Conservation (phyloP, 2,888 invertebrate genomes). For the Tetanocera ferruginea region DNA sequence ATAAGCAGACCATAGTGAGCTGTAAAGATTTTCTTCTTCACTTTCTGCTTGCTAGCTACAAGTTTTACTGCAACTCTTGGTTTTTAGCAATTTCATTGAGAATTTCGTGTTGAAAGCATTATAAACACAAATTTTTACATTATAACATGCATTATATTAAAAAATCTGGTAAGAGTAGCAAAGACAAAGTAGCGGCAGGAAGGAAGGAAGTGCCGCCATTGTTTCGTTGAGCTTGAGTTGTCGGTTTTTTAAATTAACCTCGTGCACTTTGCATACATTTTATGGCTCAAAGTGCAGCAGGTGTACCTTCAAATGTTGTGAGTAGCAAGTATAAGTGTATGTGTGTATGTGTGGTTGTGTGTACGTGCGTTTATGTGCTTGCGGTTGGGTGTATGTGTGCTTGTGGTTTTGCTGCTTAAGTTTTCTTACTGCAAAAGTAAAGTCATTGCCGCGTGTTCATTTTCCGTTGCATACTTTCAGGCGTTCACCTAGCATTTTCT, state of each 20-base stretch:
- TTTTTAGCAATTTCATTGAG: too few species aligned
- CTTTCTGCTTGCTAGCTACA: too few species aligned
- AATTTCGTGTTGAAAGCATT: constrained; percentile 58
- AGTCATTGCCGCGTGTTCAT: neutral
- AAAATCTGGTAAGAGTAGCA: neutral
- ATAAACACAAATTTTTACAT: constrained; percentile 61
- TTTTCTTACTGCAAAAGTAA: constrained; percentile 1
- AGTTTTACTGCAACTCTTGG: too few species aligned
- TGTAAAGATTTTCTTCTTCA: too few species aligned
- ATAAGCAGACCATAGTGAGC: too few species aligned
- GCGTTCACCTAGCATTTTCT: constrained; percentile 11
- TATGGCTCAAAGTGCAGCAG: constrained; percentile 47
- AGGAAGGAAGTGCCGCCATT: constrained; percentile 4
- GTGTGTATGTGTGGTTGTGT: constrained; percentile 4
- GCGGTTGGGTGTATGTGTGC: constrained; percentile 1
- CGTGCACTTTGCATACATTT: constrained; percentile 57
- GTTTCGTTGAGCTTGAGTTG: constrained; percentile 8
- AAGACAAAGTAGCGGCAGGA: neutral
- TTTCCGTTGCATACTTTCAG: constrained; percentile 23
- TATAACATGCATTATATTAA: constrained; percentile 41
- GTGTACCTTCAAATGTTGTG: neutral
- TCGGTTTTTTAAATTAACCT: constrained; percentile 23
- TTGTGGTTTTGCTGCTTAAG: neutral
- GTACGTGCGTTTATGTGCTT: neutral
- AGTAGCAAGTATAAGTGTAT: neutral